Base-by-base conservation (phyloP, 2,113 vertebrate species). In the Pomatorhinus ruficollis region DNA sequence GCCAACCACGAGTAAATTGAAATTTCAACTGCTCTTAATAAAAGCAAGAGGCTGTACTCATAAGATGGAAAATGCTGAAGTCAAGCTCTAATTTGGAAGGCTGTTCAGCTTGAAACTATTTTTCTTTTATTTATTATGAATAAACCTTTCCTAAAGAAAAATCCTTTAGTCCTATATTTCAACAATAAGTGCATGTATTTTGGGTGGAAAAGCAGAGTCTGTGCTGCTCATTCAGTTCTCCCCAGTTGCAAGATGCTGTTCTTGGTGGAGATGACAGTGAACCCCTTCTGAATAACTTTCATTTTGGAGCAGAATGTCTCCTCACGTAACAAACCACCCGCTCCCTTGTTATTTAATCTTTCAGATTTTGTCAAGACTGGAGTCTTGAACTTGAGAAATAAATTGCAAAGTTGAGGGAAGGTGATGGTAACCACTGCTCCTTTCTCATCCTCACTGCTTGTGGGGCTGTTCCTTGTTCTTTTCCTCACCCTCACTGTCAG, bases 101-200 rank as follows among this genome's bases (percentile, higher is more conserved):
- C 68, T 47, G 39, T 92, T 80, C 63, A 66, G 15, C 72, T 68
- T 78, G 35, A 91, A 93, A 54, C 15, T 54, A 7, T 77, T 90
- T 95, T 94, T 60, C 50, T 84, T 92, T 87, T 92, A 77, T 92
- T 92, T 94, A 61, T 92, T 54, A 49, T 39, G 45, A 90, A 86
- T 80, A 90, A 80, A 83, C 18, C 54, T 89, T 69, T 90, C 44
- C 33, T 49, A 35, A 57, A 35, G 82, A 90, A 69, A 95, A 90
- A 54, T 61, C 35, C 16, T 77, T 54, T 70, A 74, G 27, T 49
- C 10, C 56, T 68, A 0, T 37, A 44, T 66, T 90, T 93, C 57
- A 93, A 65, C 83, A 85, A 27, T 28, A 52, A 63, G 27, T 44
- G 45, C 2, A 5, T n/a, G 23, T 66, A 10, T 90, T 86, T 90